A percentile compares a stretch with the other conserved stretches of the same genome.
Conservation (phyloP, 2,113 vertebrate genomes). For the Ceyx melanurus region DNA sequence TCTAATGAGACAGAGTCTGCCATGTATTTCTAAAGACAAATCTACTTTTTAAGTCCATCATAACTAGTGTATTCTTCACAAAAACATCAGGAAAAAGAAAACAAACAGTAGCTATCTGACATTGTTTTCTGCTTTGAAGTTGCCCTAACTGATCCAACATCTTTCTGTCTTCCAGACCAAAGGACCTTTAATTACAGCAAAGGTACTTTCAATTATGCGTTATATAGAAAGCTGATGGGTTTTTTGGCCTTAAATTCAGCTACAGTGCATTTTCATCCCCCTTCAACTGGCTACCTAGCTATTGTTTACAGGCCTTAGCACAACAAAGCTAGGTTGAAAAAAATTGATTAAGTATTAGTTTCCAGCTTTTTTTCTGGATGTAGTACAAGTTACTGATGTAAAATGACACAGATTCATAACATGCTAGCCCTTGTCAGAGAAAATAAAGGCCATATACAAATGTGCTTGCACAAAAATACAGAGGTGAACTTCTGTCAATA, state of each 20-base stretch:
- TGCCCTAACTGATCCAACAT: neutral
- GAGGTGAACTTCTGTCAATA: neutral
- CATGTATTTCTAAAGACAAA: neutral
- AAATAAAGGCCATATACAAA: neutral
- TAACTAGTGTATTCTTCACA: neutral
- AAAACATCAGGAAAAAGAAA: neutral
- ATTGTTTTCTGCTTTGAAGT: neutral
- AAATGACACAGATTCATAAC: neutral
- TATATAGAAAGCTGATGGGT: neutral
- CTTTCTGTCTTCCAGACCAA: neutral
- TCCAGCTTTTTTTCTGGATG: neutral
- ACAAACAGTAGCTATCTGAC: neutral
- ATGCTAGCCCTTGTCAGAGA: neutral
- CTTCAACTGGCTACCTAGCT: neutral
- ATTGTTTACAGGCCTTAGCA: neutral
- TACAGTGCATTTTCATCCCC: fast-evolving
- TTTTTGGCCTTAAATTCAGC: neutral
- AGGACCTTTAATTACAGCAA: neutral
- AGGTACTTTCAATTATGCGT: neutral
- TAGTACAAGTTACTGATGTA: neutral
- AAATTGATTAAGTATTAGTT: neutral
- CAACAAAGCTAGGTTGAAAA: neutral
- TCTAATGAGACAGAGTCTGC: neutral
- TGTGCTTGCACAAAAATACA: neutral
- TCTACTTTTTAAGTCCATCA: neutral